Percentiles rank a stretch among this genome's conserved stretches.
Conservation (phyloP, 2,888 invertebrate species). For the Cheilosia urbana region DNA sequence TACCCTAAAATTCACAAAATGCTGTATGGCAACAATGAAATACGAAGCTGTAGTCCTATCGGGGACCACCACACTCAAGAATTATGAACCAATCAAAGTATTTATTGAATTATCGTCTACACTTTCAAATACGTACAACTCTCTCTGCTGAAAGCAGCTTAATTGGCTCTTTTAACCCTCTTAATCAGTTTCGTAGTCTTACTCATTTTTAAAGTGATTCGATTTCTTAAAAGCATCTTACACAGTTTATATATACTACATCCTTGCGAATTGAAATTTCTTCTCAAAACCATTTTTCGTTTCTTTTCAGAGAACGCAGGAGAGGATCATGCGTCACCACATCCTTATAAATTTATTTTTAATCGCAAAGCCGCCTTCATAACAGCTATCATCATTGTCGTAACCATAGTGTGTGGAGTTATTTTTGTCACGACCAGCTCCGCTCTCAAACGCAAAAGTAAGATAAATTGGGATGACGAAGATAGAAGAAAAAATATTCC, state of each 20-base stretch:
- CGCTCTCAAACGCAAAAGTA: constrained; percentile 80
- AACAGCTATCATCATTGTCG: constrained; percentile 74
- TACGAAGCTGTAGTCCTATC: too few species aligned
- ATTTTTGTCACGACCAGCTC: constrained; percentile 77
- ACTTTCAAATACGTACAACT: too few species aligned
- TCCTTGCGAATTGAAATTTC: background rate
- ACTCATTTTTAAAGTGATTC: too few species aligned
- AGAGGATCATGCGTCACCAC: constrained; percentile 36
- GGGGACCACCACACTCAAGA: too few species aligned
- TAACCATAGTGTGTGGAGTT: constrained; percentile 77
- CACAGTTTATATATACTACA: too few species aligned
- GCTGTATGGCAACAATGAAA: too few species aligned
- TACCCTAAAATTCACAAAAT: background rate
- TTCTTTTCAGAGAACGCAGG: constrained; percentile 76
- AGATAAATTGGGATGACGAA: constrained; percentile 82
- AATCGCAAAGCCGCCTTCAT: constrained; percentile 76
- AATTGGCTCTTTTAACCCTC: too few species aligned
- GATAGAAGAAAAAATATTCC: constrained; percentile 83
- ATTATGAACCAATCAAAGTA: too few species aligned
- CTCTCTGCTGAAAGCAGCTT: too few species aligned
- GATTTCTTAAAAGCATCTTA: too few species aligned
- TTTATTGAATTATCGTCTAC: too few species aligned
- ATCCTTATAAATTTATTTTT: constrained; percentile 72
- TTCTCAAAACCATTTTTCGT: background rate
- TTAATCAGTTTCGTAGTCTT: too few species aligned